phyloP scores from a whole-genome alignment of 1,140 invertebrate genomes.

The Tetranychus cinnabarinus region DNA sequence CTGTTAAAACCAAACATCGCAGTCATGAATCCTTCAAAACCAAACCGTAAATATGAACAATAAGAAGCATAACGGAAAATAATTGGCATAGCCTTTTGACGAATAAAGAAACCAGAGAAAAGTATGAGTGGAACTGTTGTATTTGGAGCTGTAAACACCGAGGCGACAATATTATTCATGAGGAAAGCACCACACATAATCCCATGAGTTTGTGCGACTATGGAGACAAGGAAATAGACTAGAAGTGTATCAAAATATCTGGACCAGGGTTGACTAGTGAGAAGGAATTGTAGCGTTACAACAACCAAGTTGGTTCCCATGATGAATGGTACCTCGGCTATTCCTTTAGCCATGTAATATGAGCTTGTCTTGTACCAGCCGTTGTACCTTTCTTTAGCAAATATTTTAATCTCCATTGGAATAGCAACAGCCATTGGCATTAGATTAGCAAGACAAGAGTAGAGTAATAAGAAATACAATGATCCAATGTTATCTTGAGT shows the following conservation, averaged over 20 bases:
- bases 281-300: background rate
- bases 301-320: background rate
- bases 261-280: conserved; percentile 18
- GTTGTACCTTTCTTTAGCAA: conserved; percentile 68
- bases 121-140: background rate
- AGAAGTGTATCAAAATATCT: background rate
- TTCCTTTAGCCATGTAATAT: background rate
- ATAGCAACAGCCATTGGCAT: background rate
- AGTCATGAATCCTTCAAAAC: background rate
- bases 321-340: conserved; percentile 1
- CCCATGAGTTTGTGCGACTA: conserved; percentile 4
- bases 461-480: background rate
- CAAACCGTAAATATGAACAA: background rate
- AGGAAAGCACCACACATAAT: conserved; percentile 1
- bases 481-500: background rate
- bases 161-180: background rate
- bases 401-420: background rate
- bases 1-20: background rate
- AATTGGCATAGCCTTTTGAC: background rate
- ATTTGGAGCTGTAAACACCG: conserved; percentile 1
- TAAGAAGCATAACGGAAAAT: conserved; percentile 30
- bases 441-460: background rate
- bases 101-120: conserved; percentile 1
- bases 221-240: background rate
- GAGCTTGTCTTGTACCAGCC: conserved; percentile 23